Conservation (phyloP, 2,113 vertebrate genomes). For the human region GRCh38 chr12:81673501-81674000, state of each 20-base stretch:
- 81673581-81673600: background rate
- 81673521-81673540: background rate
- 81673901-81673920: background rate
- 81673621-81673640: background rate
- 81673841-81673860: background rate
- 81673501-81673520: background rate
- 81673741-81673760: background rate
- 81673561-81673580: background rate
- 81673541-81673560: background rate
- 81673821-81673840: background rate
- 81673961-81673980: background rate
- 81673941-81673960: slow-evolving; percentile 19
- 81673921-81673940: background rate
- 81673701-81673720: background rate
- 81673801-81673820: slow-evolving; percentile 18
- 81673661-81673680: background rate
- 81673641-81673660: background rate
- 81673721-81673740: slow-evolving; percentile 3
- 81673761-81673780: background rate
- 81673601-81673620: background rate
- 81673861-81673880: background rate
- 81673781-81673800: background rate
- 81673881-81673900: background rate
- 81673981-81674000: slow-evolving; percentile 6
- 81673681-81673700: background rate